Evolutionary conservation across 2,888 invertebrate species (phyloP).

Genomic region (Phytoseiulus persimilis): DNA sequence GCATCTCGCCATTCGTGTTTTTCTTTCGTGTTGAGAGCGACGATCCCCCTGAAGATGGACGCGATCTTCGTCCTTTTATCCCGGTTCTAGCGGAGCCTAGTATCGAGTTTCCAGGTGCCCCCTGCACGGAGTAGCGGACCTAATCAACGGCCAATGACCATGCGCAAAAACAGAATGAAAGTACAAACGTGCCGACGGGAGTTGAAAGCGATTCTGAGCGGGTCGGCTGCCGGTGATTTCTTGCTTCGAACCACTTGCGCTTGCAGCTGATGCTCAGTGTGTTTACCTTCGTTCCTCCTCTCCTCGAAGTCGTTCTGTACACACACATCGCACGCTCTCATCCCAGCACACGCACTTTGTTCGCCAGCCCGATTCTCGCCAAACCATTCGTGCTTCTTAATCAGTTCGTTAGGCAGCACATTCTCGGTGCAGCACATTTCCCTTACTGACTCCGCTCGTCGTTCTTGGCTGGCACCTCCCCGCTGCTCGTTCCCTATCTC

Average conservation of each 20-base stretch:
- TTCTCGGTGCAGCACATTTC: neutral
- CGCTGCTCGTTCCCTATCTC: neutral
- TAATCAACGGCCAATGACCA: neutral
- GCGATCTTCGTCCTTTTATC: no score
- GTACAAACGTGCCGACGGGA: neutral
- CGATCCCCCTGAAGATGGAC: no score
- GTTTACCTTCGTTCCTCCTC: neutral
- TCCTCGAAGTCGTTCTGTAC: neutral
- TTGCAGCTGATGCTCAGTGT: neutral
- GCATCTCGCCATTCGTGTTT: no score
- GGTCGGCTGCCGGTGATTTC: neutral
- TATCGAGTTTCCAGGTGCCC: neutral
- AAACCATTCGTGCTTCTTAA: constrained; percentile 15
- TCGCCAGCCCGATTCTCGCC: neutral
- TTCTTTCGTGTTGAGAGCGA: no score
- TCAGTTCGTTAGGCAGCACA: constrained; percentile 36
- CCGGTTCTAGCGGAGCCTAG: neutral
- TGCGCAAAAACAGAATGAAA: neutral
- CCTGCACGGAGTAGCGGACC: neutral
- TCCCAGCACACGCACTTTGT: neutral
- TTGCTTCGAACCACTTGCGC: neutral
- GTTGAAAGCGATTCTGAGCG: neutral
- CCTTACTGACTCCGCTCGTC: neutral
- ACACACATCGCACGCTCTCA: neutral
- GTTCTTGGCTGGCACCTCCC: neutral